Base-by-base conservation (phyloP, 2,888 invertebrate species). In the Spisula solida region DNA sequence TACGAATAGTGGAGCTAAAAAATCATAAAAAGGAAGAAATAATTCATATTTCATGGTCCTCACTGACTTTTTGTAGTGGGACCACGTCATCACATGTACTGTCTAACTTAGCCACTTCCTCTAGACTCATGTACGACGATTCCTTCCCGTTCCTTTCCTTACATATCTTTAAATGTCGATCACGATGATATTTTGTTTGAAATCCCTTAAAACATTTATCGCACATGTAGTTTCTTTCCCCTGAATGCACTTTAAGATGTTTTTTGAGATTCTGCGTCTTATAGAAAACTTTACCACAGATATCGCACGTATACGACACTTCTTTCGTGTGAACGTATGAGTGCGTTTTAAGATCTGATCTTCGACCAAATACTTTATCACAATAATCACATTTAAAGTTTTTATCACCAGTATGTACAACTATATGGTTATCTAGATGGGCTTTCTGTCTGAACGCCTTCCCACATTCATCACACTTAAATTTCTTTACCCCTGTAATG, bases 401-500 rank as follows among this genome's bases (percentile, higher is more conserved):
- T 86, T 95, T 95, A 83, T 93, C 94, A 12, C 94, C 94, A 10
- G 95, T 95, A 89, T 96, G 96, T 0, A 93, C 94, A 12, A 94
- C 87, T 88, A 93, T 89, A 83, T 96, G 96, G 4, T 93, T 92
- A 84, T 94, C 92, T 8, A 96, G 93, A 89, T 96, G 96, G 14
- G 95, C 94, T 87, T 96, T 96, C 94, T 96, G 96, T 8, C 94
- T 92, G 88, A 96, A 96, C 14, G 90, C 89, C 80, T 94, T 94
- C 16, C 92, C 91, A 88, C 96, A 96, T 6, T 92, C 55, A 8
- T 89, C 88, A 92, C 96, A 96, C 16, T 89, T 89, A 87, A 95
- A 96, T 51, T 93, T 93, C 81, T 93, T 94, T 82, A 92, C 93
- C 84, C 94, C 95, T 95, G 92, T 34, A 88, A 90, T 47, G 56